Percentiles rank a stretch among this genome's conserved stretches.
phyloP scores from a whole-genome alignment of 1,140 invertebrate species.

The Drosophila leontia region DNA sequence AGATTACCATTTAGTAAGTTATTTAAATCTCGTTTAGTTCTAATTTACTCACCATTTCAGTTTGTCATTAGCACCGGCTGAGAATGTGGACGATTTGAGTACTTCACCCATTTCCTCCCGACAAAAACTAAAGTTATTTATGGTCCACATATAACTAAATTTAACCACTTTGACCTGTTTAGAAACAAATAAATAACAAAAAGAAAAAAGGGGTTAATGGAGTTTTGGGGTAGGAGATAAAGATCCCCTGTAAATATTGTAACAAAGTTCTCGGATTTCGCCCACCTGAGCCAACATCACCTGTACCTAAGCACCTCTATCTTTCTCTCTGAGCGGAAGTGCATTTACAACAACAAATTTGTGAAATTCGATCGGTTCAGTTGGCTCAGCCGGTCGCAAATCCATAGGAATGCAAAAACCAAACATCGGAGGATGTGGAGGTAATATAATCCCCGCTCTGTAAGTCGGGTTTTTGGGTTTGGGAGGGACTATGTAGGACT shows the following conservation, averaged over 20 bases:
- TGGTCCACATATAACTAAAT: slow-evolving; percentile 99
- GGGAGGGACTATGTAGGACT: slow-evolving; percentile 65
- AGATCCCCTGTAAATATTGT: neutral
- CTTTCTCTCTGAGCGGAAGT: slow-evolving; percentile 52
- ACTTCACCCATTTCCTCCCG: slow-evolving; percentile 99
- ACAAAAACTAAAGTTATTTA: slow-evolving; percentile 99
- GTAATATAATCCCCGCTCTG: slow-evolving; percentile 59
- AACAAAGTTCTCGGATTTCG: slow-evolving; percentile 26
- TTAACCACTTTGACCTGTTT: slow-evolving; percentile 99
- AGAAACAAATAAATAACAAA: slow-evolving; percentile 51
- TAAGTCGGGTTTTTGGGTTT: neutral
- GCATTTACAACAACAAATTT: slow-evolving; percentile 52
- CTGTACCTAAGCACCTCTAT: slow-evolving; percentile 25
- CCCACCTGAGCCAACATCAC: slow-evolving; percentile 34
- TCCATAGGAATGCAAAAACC: slow-evolving; percentile 72
- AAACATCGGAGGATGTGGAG: slow-evolving; percentile 14
- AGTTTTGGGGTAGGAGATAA: no score
- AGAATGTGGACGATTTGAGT: slow-evolving; percentile 99
- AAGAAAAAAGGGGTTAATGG: neutral
- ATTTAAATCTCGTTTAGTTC: neutral
- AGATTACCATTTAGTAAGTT: neutral
- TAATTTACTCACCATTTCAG: slow-evolving; percentile 94
- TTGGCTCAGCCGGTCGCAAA: slow-evolving; percentile 50
- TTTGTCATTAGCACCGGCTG: slow-evolving; percentile 99
- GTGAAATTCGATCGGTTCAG: slow-evolving; percentile 56